Percentiles rank a stretch among this genome's conserved stretches.
Evolutionary conservation across 2,888 invertebrate species (phyloP).

Genomic region (Boloria selene): DNA sequence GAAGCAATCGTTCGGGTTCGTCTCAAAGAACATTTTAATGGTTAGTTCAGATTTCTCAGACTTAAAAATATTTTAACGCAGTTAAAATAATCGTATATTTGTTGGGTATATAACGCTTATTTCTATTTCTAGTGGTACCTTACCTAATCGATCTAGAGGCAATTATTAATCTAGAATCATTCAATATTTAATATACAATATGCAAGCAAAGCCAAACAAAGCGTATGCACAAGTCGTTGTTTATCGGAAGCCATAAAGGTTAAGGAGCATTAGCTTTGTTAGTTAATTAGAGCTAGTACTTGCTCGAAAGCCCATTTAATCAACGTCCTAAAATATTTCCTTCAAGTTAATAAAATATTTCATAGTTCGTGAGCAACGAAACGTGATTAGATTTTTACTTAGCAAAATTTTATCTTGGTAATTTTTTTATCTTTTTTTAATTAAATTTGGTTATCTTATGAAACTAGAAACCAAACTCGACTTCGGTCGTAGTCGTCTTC

Average conservation of each 20-base stretch:
- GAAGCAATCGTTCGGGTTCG: no score
- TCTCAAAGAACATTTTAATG: no score
- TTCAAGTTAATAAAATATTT: background rate
- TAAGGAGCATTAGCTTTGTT: conserved; percentile 11
- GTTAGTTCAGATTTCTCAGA: no score
- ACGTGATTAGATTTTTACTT: conserved; percentile 6
- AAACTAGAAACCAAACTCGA: background rate
- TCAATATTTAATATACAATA: background rate
- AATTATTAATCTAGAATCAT: no score
- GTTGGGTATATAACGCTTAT: no score
- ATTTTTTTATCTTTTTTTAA: background rate
- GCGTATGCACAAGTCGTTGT: conserved; percentile 5
- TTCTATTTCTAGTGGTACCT: no score
- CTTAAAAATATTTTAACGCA: no score
- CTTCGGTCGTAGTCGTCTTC: background rate
- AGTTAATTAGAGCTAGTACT: conserved; percentile 12
- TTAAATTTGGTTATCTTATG: no score
- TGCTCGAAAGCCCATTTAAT: background rate
- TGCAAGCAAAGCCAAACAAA: background rate
- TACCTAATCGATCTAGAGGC: no score
- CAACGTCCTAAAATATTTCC: conserved; percentile 3
- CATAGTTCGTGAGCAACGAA: background rate
- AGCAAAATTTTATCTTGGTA: background rate
- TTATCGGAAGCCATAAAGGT: conserved; percentile 13
- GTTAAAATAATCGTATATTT: no score